phyloP scores from a whole-genome alignment of 2,888 invertebrate genomes.

The Gymnocheta viridis region DNA sequence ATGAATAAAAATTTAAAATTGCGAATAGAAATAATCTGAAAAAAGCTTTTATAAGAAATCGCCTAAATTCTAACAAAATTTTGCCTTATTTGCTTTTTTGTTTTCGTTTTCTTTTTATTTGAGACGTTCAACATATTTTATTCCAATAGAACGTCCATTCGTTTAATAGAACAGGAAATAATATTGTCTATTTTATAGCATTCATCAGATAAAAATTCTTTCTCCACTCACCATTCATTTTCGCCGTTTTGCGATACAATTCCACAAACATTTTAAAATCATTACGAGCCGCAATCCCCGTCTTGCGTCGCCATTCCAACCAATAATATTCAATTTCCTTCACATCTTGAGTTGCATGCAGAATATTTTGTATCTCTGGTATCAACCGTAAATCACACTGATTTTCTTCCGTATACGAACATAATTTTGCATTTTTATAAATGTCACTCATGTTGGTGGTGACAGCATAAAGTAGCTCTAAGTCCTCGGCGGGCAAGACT shows the following conservation, averaged over 20 bases:
- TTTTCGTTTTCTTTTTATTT: no score
- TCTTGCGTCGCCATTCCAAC: constrained; percentile 78
- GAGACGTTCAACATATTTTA: no score
- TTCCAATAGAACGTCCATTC: no score
- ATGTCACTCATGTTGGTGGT: constrained; percentile 88
- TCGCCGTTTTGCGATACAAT: constrained; percentile 77
- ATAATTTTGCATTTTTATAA: constrained; percentile 89
- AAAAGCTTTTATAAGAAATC: no score
- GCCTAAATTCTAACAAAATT: no score
- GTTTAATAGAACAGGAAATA: no score
- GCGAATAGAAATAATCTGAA: no score
- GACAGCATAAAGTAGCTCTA: constrained; percentile 84
- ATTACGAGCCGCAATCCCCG: constrained; percentile 74
- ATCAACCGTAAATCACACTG: constrained; percentile 88
- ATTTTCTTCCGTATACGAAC: constrained; percentile 84
- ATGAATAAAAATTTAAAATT: no score
- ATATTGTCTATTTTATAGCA: no score
- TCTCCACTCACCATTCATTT: constrained; percentile 75
- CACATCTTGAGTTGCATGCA: constrained; percentile 75
- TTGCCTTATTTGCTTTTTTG: no score
- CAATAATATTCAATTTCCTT: constrained; percentile 79
- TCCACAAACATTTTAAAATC: constrained; percentile 77
- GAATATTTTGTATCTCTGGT: constrained; percentile 82
- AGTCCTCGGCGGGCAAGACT: constrained; percentile 86
- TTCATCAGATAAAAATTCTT: no score